Percentiles rank a stretch among this genome's conserved stretches.
Evolutionary conservation across 2,888 invertebrate genomes (phyloP).

Genomic region (Bombyx huttoni): DNA sequence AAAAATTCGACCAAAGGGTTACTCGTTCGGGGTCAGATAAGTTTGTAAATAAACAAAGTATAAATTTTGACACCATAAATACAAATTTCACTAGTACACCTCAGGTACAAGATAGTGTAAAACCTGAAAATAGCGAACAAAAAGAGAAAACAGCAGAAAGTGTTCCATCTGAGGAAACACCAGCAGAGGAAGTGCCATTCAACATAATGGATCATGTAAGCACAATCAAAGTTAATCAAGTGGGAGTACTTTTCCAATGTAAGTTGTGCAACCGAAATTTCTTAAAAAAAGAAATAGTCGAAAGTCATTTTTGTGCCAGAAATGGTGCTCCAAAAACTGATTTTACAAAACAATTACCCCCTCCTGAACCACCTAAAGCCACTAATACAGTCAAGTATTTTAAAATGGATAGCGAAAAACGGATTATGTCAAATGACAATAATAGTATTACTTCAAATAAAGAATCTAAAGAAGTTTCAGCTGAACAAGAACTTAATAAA

Average conservation of each 20-base stretch:
- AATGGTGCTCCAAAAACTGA: conserved; percentile 41
- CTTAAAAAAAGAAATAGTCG: conserved; percentile 48
- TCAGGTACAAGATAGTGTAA: conserved; percentile 2
- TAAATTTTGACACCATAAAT: conserved; percentile 5
- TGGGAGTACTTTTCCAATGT: conserved; percentile 60
- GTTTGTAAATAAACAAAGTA: conserved; percentile 2
- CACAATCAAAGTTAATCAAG: conserved; percentile 58
- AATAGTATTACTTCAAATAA: not conserved
- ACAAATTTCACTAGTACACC: conserved; percentile 3
- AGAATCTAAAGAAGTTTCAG: not conserved
- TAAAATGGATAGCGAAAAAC: conserved; percentile 20
- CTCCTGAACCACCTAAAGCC: conserved; percentile 38
- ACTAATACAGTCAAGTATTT: conserved; percentile 51
- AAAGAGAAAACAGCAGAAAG: conserved; percentile 6
- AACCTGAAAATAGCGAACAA: conserved; percentile 4
- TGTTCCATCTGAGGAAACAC: conserved; percentile 10
- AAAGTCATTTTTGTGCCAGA: conserved; percentile 56
- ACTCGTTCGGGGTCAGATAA: not conserved
- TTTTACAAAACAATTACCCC: conserved; percentile 22
- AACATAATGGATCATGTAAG: conserved; percentile 59
- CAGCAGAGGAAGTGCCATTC: conserved; percentile 21
- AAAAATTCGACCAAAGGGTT: conserved; percentile 12
- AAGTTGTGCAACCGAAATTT: conserved; percentile 61
- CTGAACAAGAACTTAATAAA: not conserved
- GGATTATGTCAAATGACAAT: not conserved